phyloP scores from a whole-genome alignment of 2,888 invertebrate genomes.

The Agapostemon virescens region DNA sequence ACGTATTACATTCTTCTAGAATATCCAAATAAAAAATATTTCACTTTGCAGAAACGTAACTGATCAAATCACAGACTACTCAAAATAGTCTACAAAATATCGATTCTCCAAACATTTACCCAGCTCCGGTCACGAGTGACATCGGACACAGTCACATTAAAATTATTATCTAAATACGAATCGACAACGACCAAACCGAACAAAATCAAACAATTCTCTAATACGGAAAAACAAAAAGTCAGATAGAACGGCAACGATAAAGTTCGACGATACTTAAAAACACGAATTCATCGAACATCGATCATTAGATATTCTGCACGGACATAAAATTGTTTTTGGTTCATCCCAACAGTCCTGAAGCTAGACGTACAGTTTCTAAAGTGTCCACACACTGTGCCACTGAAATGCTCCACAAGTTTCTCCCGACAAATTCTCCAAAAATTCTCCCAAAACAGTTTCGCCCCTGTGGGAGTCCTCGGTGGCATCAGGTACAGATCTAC shows the following conservation, averaged over 20 bases:
- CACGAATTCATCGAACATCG: not conserved
- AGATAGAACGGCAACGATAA: not conserved
- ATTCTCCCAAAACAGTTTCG: too few relatives aligned
- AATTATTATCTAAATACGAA: not conserved
- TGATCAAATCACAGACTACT: too few relatives aligned
- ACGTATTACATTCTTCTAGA: too few relatives aligned
- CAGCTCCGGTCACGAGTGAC: too few relatives aligned
- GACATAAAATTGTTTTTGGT: not conserved
- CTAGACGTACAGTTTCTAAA: not conserved
- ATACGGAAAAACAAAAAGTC: not conserved
- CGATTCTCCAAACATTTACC: too few relatives aligned
- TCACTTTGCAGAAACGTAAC: too few relatives aligned
- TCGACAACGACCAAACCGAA: not conserved
- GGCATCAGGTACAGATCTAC: constrained; percentile 23
- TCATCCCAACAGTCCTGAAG: not conserved
- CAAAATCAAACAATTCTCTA: not conserved
- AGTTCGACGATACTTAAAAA: not conserved
- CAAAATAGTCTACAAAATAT: too few relatives aligned
- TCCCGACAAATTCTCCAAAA: too few relatives aligned
- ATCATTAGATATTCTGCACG: not conserved
- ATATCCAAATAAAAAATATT: too few relatives aligned
- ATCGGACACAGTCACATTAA: too few relatives aligned
- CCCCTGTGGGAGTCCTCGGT: not conserved
- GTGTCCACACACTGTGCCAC: not conserved
- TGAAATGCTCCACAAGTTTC: not conserved